Evolutionary conservation across 2,888 invertebrate species (phyloP).

Genomic region (Eupelmus urozonus): DNA sequence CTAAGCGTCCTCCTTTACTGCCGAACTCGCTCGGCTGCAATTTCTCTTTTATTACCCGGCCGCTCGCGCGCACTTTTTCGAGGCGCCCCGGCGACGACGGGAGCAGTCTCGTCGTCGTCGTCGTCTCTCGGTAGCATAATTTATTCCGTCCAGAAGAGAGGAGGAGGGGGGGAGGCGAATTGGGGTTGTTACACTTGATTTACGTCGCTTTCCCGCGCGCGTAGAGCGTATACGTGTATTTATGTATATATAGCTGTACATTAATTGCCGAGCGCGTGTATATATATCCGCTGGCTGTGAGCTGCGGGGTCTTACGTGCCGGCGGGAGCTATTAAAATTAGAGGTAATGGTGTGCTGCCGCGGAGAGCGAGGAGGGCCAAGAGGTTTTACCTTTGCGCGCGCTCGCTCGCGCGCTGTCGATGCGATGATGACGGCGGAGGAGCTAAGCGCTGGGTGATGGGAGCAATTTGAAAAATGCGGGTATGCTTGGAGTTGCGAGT

Average conservation of each 20-base stretch:
- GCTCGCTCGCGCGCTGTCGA: too few relatives aligned
- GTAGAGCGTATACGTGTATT: constrained; percentile 10
- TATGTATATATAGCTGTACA: constrained; percentile 35
- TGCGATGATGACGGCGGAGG: too few relatives aligned
- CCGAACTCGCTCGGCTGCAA: constrained; percentile 58
- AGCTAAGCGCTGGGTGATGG: not conserved
- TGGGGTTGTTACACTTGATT: constrained; percentile 63
- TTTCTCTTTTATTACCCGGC: constrained; percentile 61
- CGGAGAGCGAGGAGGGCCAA: too few relatives aligned
- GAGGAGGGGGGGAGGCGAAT: constrained; percentile 60
- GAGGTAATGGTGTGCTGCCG: constrained; percentile 37
- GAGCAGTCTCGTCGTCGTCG: constrained; percentile 49
- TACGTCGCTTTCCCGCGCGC: constrained; percentile 55
- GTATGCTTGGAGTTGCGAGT: too few relatives aligned
- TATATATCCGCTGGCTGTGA: constrained; percentile 17
- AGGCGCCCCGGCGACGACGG: constrained; percentile 55
- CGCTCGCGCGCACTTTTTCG: constrained; percentile 53
- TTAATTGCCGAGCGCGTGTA: constrained; percentile 55
- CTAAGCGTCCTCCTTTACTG: constrained; percentile 58
- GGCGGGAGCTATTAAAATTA: constrained; percentile 49
- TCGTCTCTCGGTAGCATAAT: constrained; percentile 62
- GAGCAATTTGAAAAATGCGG: constrained; percentile 18
- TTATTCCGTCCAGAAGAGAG: constrained; percentile 61
- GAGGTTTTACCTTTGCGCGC: constrained; percentile 11
- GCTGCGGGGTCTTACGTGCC: constrained; percentile 17